A percentile compares a stretch with the other conserved stretches of the same genome.
These are phyloP conservation scores for Pseudomyrmex pallidus DNA, from an alignment of 1,140 invertebrate genomes.

Conservation along the genomic window DNA sequence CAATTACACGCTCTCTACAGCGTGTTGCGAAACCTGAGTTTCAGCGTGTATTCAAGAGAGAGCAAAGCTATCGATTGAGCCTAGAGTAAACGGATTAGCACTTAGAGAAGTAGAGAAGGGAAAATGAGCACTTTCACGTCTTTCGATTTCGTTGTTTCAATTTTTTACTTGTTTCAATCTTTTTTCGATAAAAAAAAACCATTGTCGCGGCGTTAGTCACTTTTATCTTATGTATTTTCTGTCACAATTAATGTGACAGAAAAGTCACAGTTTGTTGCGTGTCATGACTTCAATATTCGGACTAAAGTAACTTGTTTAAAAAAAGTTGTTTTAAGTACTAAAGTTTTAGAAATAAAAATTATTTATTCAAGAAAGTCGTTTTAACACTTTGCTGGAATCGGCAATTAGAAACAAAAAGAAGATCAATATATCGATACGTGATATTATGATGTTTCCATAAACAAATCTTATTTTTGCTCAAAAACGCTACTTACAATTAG, in stretches of 20 bases:
- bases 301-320: neutral
- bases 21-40: conserved; percentile 12
- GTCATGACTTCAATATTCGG: neutral
- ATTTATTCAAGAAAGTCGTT: no score
- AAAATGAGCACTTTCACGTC: conserved; percentile 30
- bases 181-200: neutral
- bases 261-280: neutral
- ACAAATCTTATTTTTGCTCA: no score
- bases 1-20: conserved; percentile 53
- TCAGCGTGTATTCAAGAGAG: conserved; percentile 36
- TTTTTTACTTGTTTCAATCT: neutral
- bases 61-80: conserved; percentile 34
- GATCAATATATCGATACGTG: no score
- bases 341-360: no score
- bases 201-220: neutral
- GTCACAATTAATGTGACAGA: no score
- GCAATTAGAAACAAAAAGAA: no score
- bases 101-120: conserved; percentile 2
- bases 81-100: conserved; percentile 33
- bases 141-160: neutral
- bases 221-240: neutral
- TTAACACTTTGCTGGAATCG: no score
- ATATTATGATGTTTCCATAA: no score
- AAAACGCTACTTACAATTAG: no score
- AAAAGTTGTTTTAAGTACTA: no score